Percentiles rank a stretch among this genome's conserved stretches.
Conservation (phyloP, 2,888 invertebrate genomes). For the Neoitamus cyanurus region DNA sequence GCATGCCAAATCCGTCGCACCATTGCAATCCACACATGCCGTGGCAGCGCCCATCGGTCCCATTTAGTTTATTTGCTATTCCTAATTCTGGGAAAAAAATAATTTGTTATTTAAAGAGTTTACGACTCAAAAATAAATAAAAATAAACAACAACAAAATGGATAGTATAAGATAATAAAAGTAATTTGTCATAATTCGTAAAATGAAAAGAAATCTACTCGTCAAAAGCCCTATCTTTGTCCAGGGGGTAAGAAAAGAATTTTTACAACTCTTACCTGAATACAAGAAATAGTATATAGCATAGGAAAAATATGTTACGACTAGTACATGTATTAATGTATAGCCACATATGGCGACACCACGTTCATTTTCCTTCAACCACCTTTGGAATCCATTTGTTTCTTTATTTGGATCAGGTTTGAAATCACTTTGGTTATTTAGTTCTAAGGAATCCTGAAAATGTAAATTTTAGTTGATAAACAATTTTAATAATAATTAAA, state of each 20-base stretch:
- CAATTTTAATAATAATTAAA: neutral
- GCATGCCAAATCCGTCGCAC: constrained; percentile 80
- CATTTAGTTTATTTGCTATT: neutral
- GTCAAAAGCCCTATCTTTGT: neutral
- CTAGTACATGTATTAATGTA: constrained; percentile 56
- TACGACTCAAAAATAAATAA: too few relatives aligned
- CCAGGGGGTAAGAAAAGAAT: neutral
- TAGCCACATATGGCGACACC: constrained; percentile 53
- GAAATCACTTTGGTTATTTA: neutral
- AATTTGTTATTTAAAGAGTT: neutral
- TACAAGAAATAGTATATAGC: constrained; percentile 61
- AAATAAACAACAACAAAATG: neutral
- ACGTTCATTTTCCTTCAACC: constrained; percentile 19
- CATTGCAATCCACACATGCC: constrained; percentile 60
- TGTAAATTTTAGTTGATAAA: neutral
- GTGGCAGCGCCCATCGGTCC: constrained; percentile 43
- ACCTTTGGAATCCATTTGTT: neutral
- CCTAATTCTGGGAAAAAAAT: neutral
- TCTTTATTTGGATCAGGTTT: neutral
- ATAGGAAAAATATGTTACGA: constrained; percentile 61
- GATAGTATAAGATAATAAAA: neutral
- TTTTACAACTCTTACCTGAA: constrained; percentile 56
- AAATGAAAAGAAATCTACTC: neutral
- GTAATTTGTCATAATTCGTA: neutral
- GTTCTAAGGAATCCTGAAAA: neutral